Conservation (phyloP, 2,113 vertebrate species). For the Ahaetulla prasina region DNA sequence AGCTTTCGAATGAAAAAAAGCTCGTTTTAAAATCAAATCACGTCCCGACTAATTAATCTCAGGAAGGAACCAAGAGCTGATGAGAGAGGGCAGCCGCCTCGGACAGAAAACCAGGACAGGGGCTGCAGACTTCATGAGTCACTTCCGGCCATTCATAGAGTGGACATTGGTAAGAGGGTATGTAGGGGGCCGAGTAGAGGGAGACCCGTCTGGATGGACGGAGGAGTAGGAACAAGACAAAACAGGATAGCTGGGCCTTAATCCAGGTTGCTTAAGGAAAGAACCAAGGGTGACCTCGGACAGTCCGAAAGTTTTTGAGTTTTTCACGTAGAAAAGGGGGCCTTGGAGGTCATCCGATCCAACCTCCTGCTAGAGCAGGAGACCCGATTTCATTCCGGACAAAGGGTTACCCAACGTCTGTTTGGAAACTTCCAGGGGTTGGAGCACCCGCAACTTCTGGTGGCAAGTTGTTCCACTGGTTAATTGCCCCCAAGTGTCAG, state of each 20-base stretch:
- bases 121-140: not conserved
- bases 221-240: not conserved
- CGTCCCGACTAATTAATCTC: not conserved
- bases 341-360: not conserved
- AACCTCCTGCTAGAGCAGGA: not conserved
- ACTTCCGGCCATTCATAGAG: constrained; percentile 18
- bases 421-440: not conserved
- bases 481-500: not conserved
- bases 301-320: not conserved
- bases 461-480: not conserved
- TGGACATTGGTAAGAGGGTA: not conserved
- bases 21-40: not conserved
- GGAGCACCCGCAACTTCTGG: no score
- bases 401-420: not conserved
- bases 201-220: not conserved
- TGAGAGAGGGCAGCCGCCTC: no score
- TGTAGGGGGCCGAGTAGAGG: not conserved
- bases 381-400: not conserved
- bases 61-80: not conserved
- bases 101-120: not conserved
- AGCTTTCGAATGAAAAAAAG: not conserved
- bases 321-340: not conserved
- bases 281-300: not conserved
- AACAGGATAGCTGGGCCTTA: not conserved
- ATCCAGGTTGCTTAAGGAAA: not conserved